phyloP scores from a whole-genome alignment of 2,888 invertebrate species.

The Plebejus argus region DNA sequence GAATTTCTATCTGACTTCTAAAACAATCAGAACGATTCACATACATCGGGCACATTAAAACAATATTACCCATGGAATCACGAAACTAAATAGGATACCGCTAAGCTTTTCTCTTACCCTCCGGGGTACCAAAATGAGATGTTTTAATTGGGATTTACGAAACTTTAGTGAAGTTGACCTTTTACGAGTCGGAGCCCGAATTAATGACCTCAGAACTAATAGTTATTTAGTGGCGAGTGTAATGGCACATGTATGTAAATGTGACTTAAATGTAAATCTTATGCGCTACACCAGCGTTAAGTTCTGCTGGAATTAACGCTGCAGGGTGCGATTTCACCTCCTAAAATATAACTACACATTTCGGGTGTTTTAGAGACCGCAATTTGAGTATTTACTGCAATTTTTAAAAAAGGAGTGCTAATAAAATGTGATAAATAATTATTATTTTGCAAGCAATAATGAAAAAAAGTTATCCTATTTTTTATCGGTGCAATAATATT shows the following conservation, averaged over 20 bases:
- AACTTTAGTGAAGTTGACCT: conserved; percentile 31
- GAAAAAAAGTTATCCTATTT: no score
- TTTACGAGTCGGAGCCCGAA: conserved; percentile 17
- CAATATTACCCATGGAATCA: conserved; percentile 26
- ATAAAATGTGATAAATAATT: background rate
- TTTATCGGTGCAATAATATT: no score
- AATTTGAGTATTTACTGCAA: background rate
- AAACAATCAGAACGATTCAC: conserved; percentile 22
- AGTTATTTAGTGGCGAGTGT: conserved; percentile 28
- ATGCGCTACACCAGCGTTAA: conserved; percentile 11
- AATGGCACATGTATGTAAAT: conserved; percentile 27
- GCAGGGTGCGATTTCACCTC: conserved; percentile 12
- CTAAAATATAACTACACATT: conserved; percentile 4
- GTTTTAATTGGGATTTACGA: conserved; percentile 32
- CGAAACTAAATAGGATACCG: conserved; percentile 28
- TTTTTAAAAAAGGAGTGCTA: background rate
- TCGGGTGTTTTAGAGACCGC: background rate
- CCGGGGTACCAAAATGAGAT: conserved; percentile 28
- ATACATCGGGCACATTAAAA: conserved; percentile 25
- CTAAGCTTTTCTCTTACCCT: conserved; percentile 25
- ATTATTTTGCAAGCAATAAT: background rate
- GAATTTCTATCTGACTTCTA: conserved; percentile 9
- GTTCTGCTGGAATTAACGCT: conserved; percentile 23
- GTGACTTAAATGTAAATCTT: conserved; percentile 23
- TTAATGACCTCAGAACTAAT: conserved; percentile 25